These are phyloP conservation scores for Morpho deidamia DNA, from an alignment of 2,888 invertebrate species.

Conservation along the genomic window DNA sequence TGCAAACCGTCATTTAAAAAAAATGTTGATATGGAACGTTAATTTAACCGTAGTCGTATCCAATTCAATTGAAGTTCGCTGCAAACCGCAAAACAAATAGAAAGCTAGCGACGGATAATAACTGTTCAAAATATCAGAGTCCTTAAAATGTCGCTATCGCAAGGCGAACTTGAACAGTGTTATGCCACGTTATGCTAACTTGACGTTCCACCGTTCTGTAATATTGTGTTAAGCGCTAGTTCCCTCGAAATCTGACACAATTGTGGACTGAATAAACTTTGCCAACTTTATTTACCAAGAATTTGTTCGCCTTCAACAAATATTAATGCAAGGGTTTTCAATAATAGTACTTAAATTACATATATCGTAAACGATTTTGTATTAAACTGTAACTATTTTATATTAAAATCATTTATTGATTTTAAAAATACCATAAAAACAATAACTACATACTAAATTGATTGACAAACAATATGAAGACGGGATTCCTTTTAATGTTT, in stretches of 20 bases:
- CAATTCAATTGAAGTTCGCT: no score
- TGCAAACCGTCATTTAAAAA: no score
- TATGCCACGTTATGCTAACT: constrained; percentile 47
- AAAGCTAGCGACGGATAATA: background rate
- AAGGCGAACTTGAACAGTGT: constrained; percentile 47
- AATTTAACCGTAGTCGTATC: no score
- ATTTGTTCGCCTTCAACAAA: constrained; percentile 35
- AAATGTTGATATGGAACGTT: no score
- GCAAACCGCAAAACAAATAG: no score
- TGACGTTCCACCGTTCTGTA: constrained; percentile 57
- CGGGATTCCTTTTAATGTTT: no score
- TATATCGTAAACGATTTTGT: background rate
- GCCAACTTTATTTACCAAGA: constrained; percentile 39
- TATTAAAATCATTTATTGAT: no score
- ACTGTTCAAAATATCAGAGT: background rate
- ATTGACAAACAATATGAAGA: no score
- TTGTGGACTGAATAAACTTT: constrained; percentile 58
- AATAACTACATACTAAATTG: no score
- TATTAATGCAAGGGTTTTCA: no score
- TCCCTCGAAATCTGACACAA: constrained; percentile 58
- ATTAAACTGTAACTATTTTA: no score
- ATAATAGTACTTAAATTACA: background rate
- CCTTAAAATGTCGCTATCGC: constrained; percentile 40
- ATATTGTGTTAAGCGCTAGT: constrained; percentile 63
- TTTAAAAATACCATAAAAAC: no score